Base-by-base conservation (phyloP, 2,113 vertebrate species). In the Centrocercus urophasianus region DNA sequence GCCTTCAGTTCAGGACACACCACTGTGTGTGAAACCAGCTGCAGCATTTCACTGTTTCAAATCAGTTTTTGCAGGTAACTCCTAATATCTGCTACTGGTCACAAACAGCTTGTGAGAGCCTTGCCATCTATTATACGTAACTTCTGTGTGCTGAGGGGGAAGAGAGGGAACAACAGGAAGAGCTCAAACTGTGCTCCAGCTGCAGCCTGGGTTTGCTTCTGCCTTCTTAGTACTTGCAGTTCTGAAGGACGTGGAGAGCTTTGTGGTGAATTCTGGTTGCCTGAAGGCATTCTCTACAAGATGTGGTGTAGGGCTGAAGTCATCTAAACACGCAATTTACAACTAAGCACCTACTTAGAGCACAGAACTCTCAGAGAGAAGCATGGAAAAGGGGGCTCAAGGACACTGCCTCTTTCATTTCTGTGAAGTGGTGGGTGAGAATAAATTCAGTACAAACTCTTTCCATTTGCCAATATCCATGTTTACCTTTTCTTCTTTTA, bases 11-110 rank as follows among this genome's bases (percentile, higher is more conserved):
- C 34, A 1, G 52, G 34, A 54, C 52, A 57, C 19, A 19, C 15
- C 30, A 43, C 10, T 16, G n/a, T 24, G 38, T 65, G 61, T 42
- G 50, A 83, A 79, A 87, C 28, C 34, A 57, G 28, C 54, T 94
- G 61, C 34, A 36, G 36, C 0, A 13, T 66, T 93, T 79, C 89
- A 94, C 89, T 76, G 75, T 93, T 95, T 95, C 89, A 94, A 93
- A 91, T 48, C 67, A 74, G 93, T 95, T 94, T 96, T 88, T 91
- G 50, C 81, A 85, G 86, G 86, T 87, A 89, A 88, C 76, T 76
- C 40, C 85, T 93, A 73, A 93, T 91, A 76, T 40, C 45, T 83
- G 85, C 78, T 85, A 36, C 82, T 50, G 28, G 74, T 89, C 81
- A 76, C 30, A 48, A 73, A 63, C 89, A 65, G 59, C 60, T 95